Evolutionary conservation across 2,113 vertebrate species (phyloP), one percentile per base, ranked within the genome.

Genomic region (Sardina pilchardus): DNA sequence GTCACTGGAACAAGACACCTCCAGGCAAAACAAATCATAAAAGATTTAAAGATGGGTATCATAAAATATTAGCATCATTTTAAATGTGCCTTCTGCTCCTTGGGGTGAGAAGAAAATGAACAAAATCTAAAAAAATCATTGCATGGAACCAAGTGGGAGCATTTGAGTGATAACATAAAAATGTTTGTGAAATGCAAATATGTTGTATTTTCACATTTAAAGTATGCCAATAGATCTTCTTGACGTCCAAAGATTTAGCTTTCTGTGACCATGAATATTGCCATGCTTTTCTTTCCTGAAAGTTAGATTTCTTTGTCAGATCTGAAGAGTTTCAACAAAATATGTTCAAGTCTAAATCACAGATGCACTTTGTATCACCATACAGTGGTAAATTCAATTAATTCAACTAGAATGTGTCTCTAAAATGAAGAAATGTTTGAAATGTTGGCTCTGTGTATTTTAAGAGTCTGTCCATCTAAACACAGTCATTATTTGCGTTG

Each of bases 11-110:
- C 83, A 50, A 88, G 85, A 87, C 83, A 87, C 81, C 87, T 86
- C 85, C 84, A 90, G 90, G 90, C 85, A 82, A 86, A 90, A 88
- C 84, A 78, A 86, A 91, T 89, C 89, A 87, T 89, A 90, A 80
- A 42, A 50, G 34, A 82, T 86, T 42, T 50, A 45, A 81, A 39
- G 30, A n/a, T 24, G 71, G 50, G 45, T 86, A 48, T 75, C 39
- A 84, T 87, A 59, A 90, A 91, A 88, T 88, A 82, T 85, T 67
- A 4, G 36, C 85, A 88, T 89, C 90, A 89, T 67, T 53, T 3
- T 0, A 85, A 89, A 88, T 91, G 83, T 89, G 21, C n/a, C 9
- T 84, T 84, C 43, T 71, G 26, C n/a, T 44, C 81, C 36, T 44
- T 44, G 10, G 71, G 34, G 71, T 78, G 30, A 36, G 30, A 78